phyloP scores from a whole-genome alignment of 1,140 invertebrate species.

The Temnothorax longispinosus region DNA sequence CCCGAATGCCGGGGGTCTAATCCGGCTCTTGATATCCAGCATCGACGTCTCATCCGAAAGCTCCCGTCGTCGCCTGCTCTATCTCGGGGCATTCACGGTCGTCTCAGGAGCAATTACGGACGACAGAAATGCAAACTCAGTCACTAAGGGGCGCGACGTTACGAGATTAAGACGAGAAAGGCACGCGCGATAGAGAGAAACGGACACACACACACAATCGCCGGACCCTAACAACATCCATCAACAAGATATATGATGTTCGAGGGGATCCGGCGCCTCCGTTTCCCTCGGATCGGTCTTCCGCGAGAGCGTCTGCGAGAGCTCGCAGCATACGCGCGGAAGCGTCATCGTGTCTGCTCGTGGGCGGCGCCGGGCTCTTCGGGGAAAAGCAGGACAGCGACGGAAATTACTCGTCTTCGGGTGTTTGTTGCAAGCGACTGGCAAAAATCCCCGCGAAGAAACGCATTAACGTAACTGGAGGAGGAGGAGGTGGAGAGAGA shows the following conservation, averaged over 20 bases:
- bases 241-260: slow-evolving; percentile 75
- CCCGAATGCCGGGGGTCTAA: slow-evolving; percentile 12
- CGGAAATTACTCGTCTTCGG: slow-evolving; percentile 64
- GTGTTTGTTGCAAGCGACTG: slow-evolving; percentile 36
- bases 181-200: slow-evolving; percentile 5
- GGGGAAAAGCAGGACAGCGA: slow-evolving; percentile 31
- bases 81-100: slow-evolving; percentile 2
- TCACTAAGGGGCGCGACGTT: slow-evolving; percentile 10
- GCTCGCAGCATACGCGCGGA: slow-evolving; percentile 18
- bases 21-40: slow-evolving; percentile 19
- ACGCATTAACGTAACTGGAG: slow-evolving; percentile 63
- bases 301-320: slow-evolving; percentile 11
- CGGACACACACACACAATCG: slow-evolving; percentile 49
- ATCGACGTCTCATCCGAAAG: slow-evolving; percentile 38
- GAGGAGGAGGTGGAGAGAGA: background rate
- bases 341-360: slow-evolving; percentile 43
- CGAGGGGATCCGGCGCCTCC: slow-evolving; percentile 41
- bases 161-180: slow-evolving; percentile 56
- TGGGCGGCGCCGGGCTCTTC: background rate
- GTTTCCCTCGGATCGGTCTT: slow-evolving; percentile 38
- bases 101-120: slow-evolving; percentile 41
- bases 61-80: background rate
- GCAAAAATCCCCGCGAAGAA: slow-evolving; percentile 63
- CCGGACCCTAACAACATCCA: slow-evolving; percentile 70
- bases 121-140: slow-evolving; percentile 66